Evolutionary conservation across 2,113 vertebrate species (phyloP), one percentile per base, ranked within the genome.

Genomic region (Sitta europaea): DNA sequence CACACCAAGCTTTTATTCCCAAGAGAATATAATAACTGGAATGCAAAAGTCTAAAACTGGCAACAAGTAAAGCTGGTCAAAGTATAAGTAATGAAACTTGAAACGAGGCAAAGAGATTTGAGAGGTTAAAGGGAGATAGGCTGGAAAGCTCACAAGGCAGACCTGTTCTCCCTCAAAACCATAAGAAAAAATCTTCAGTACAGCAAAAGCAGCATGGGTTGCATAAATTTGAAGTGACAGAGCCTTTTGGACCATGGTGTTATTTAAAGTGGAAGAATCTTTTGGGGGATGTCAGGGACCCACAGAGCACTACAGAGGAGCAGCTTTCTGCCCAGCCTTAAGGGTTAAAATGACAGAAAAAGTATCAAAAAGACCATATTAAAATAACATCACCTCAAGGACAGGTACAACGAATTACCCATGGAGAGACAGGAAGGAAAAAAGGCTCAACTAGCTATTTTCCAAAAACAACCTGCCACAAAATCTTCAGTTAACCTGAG

Each of bases 121-220:
- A 90, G 79, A 94, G 80, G 94, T 95, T 88, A 85, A 94, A 91
- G 58, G 86, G 81, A 95, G 91, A 97, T 51, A 94, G 86, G 55
- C 66, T 59, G 63, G 81, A 84, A 92, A 93, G 62, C 77, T 63
- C 59, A 38, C 55, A 85, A 87, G 55, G 48, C 77, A 96, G 94
- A 96, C 94, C 95, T 95, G 93, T 62, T 96, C 93, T 95, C 94
- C 92, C 77, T 96, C 93, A 97, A 96, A 95, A 91, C 38, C 22
- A 2, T 59, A 86, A 71, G 77, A 91, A 94, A 94, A 94, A 94
- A 70, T 91, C 91, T 57, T 68, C 65, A 87, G 29, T 35, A 68
- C 58, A 85, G 77, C 47, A 45, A 91, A 91, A 90, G 74, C 66
- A 70, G 70, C 36, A 63, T 7, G 40, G 40, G 43, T n/a, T 94